These are phyloP conservation scores for Erethizon dorsatum DNA, from an alignment of 2,797 vertebrate genomes.

Conservation along the genomic window DNA sequence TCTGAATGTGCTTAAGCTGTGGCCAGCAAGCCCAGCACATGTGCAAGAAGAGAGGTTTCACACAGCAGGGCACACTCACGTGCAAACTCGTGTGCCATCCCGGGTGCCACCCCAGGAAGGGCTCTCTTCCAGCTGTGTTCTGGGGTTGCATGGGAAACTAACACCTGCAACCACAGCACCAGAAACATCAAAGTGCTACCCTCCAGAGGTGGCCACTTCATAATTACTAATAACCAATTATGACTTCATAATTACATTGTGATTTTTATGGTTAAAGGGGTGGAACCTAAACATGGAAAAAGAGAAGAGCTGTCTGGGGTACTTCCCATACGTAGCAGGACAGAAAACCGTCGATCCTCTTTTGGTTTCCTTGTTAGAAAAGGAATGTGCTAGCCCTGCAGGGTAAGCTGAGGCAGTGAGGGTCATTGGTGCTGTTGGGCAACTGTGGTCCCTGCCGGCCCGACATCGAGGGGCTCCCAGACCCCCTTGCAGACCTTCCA, in stretches of 20 bases:
- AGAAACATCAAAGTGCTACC: neutral
- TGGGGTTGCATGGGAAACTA: neutral
- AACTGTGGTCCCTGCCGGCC: neutral
- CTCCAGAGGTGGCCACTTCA: neutral
- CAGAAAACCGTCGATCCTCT: neutral
- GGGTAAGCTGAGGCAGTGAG: neutral
- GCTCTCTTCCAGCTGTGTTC: too few species aligned
- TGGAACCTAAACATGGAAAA: neutral
- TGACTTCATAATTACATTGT: neutral
- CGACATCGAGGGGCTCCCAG: accelerated
- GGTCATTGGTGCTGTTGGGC: neutral
- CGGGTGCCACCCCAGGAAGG: neutral
- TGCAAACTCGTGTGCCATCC: neutral
- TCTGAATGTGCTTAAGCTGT: slow-evolving; percentile 55
- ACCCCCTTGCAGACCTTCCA: neutral
- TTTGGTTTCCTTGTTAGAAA: neutral
- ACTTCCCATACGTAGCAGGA: neutral
- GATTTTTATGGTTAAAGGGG: neutral
- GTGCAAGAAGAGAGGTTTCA: slow-evolving; percentile 48
- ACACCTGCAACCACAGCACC: neutral
- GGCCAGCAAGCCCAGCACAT: neutral
- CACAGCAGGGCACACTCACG: neutral
- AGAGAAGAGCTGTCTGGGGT: neutral
- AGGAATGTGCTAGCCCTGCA: neutral
- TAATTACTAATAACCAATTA: neutral